Base-by-base conservation (phyloP, 2,797 vertebrate species). In the Pristis pectinata region DNA sequence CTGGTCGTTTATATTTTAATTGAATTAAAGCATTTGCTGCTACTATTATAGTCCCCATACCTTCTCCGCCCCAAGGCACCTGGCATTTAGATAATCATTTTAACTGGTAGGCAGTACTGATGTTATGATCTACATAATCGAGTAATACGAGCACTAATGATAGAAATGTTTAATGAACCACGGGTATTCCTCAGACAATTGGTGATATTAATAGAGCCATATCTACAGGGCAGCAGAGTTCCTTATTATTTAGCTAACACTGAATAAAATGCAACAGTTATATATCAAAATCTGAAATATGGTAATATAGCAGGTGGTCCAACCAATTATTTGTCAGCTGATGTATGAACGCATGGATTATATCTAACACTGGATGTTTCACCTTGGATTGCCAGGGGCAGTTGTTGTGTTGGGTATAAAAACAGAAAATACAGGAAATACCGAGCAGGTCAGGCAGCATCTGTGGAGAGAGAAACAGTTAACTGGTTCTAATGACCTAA, bases 141-240 rank as follows among this genome's bases (percentile, higher is more conserved):
- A 53, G 41, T 56, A 76, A 53, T 53, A 76, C 53, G 92, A 94
- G 30, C 64, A 94, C 44, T 94, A 53, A 94, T 94, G 92, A 74
- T 76, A n/a, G 70, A 94, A 74, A 76, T 94, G 92, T 53, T 94
- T 94, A 94, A 94, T 94, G 67, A 17, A 76, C 70, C 92, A 74
- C 53, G 92, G 41, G 7, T 94, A 56, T 94, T 76, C 92, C 72
- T 94, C 92, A 53, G 87, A 91, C 87, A 56, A 34, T 94, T 53
- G 92, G 76, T 94, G 41, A 30, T 94, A 76, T 93, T 93, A 93
- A 93, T 93, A 93, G 67, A 72, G 27, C 24, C 41, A 7, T 74
- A 41, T 44, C 92, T 41, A 53, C 70, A 93, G 92, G 92, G 64
- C 92, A 49, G 92, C 13, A 56, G 7, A 93, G 4, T 74, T 10